phyloP scores from a whole-genome alignment of 2,888 invertebrate species.

The Suillia variegata region DNA sequence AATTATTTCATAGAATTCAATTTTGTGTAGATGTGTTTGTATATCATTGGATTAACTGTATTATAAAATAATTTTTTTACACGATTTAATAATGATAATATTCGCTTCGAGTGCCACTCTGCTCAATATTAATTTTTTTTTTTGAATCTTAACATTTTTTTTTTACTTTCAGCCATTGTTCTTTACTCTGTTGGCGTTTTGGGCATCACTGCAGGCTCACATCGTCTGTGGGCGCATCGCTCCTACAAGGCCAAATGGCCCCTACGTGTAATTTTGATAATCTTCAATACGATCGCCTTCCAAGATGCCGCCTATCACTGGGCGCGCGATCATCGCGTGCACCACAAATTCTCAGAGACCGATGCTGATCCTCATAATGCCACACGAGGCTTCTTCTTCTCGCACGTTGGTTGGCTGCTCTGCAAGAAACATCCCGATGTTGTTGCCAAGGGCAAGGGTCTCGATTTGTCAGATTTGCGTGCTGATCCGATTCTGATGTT shows the following conservation, averaged over 20 bases:
- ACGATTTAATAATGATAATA: no score
- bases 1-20: no score
- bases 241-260: slow-evolving; percentile 95
- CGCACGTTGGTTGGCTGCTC: slow-evolving; percentile 93
- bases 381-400: slow-evolving; percentile 92
- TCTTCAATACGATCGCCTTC: slow-evolving; percentile 88
- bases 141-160: no score
- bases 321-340: slow-evolving; percentile 81
- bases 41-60: no score
- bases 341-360: slow-evolving; percentile 92
- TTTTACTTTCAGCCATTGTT: slow-evolving; percentile 75
- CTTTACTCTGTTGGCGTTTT: slow-evolving; percentile 80
- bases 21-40: no score
- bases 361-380: slow-evolving; percentile 94
- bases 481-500: slow-evolving; percentile 81
- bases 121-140: not conserved
- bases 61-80: no score
- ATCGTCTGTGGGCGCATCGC: slow-evolving; percentile 93
- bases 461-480: slow-evolving; percentile 84
- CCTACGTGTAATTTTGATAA: slow-evolving; percentile 75
- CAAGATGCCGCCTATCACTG: slow-evolving; percentile 81
- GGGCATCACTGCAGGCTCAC: slow-evolving; percentile 96
- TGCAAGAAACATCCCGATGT: slow-evolving; percentile 90
- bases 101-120: no score
- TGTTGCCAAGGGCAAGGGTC: slow-evolving; percentile 78